phyloP scores from a whole-genome alignment of 2,797 vertebrate species.

The Gallirallus australis region DNA sequence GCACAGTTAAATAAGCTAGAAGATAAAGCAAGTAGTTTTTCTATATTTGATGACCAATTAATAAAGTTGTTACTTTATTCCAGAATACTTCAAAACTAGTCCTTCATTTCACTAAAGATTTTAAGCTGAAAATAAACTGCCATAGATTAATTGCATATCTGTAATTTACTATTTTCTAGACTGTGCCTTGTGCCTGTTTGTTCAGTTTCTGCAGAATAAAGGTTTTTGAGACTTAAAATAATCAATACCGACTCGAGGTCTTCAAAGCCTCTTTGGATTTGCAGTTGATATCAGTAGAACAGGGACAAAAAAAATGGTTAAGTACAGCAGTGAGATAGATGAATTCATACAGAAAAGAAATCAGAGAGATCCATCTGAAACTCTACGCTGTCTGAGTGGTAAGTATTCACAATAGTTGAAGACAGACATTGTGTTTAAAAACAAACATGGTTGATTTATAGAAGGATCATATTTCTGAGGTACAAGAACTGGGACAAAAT shows the following conservation, averaged over 20 bases:
- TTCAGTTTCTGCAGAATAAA: constrained; percentile 8
- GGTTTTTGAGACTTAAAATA: constrained; percentile 40
- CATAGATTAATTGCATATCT: not conserved
- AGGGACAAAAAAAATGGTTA: not conserved
- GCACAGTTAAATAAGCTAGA: not conserved
- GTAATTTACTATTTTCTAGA: not conserved
- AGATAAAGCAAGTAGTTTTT: not conserved
- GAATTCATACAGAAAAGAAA: constrained; percentile 51
- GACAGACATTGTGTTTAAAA: constrained; percentile 28
- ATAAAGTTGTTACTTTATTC: not conserved
- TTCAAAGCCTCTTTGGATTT: constrained; percentile 61
- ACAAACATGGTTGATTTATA: constrained; percentile 18
- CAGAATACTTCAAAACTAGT: not conserved
- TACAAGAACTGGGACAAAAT: not conserved
- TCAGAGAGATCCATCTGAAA: constrained; percentile 61
- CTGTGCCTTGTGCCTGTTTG: not conserved
- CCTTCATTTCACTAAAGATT: not conserved
- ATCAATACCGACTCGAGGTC: constrained; percentile 54
- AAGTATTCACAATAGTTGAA: not conserved
- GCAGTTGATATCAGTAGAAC: constrained; percentile 10
- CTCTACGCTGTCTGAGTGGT: not conserved
- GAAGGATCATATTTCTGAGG: not conserved
- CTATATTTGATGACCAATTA: not conserved
- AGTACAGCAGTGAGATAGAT: constrained; percentile 46
- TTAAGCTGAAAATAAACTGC: not conserved